Base-by-base conservation (phyloP, 2,888 invertebrate genomes). In the Drosophila suboccidentalis region DNA sequence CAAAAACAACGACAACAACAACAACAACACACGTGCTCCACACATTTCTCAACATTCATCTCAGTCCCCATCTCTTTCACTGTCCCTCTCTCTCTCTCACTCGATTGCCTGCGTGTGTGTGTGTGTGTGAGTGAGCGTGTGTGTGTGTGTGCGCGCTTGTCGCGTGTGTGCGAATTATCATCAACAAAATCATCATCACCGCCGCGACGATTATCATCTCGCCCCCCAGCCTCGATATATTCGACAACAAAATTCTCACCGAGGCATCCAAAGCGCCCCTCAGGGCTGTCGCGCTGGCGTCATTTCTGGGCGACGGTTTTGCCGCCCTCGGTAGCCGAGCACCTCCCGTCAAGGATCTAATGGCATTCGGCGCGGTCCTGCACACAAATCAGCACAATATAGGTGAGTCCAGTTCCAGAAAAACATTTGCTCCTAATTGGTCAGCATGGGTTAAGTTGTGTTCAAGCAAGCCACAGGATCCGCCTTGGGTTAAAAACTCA, bases 241-340 rank as follows among this genome's bases (percentile, higher is more conserved):
- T 87, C 77, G 83, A 81, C 75, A 87, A 91, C 93, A 93, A 93
- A 93, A 93, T 93, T 93, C 92, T 93, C 85, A 93, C 93, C 92
- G 93, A 93, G 90, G 91, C 91, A 80, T 91, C 93, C 67, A 93
- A 93, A 91, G 91, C 92, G 93, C 93, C 93, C 93, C 92, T 92
- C 87, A 92, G 93, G 93, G 93, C 93, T 91, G 93, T 93, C 93
- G 93, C 93, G 92, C 92, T 93, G 92, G 93, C 93, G 93, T 93
- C 93, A 91, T 93, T 92, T 91, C 90, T 93, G 91, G 93, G 93
- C 91, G 92, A 93, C 91, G 92, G 92, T 82, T 93, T 92, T 90
- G 90, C 93, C 90, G 92, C 92, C 91, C 92, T 93, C 87, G 92
- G 92, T 91, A 91, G 92, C 80, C 91, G 92, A 89, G 92, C 92